Percentiles rank a stretch among this genome's conserved stretches.
Evolutionary conservation across 2,888 invertebrate species (phyloP).

Genomic region (Orthonevra nobilis): DNA sequence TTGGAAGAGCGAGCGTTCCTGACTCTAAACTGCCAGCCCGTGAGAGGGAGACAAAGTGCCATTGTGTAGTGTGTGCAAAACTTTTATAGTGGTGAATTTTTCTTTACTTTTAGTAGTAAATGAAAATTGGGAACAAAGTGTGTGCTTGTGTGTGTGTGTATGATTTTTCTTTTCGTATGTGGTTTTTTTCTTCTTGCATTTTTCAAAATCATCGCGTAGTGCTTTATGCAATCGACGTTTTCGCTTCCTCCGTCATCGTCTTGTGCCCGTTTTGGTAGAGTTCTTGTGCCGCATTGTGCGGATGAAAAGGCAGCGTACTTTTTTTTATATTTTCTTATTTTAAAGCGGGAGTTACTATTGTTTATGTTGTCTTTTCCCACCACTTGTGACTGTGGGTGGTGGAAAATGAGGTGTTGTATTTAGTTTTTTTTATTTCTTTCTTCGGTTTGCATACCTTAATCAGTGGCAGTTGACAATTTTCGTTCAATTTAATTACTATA

Average conservation of each 20-base stretch:
- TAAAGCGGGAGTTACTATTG: constrained; percentile 61
- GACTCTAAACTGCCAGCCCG: constrained; percentile 31
- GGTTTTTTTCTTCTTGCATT: constrained; percentile 19
- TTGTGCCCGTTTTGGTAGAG: not conserved
- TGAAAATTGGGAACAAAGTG: constrained; percentile 57
- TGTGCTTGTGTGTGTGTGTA: too few relatives aligned
- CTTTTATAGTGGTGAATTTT: constrained; percentile 55
- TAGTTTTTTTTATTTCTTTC: constrained; percentile 31
- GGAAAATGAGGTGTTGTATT: constrained; percentile 21
- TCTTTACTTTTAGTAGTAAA: constrained; percentile 51
- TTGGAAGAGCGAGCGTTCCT: constrained; percentile 52
- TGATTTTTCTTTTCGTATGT: constrained; percentile 6
- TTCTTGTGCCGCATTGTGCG: constrained; percentile 34
- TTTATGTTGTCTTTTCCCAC: constrained; percentile 53
- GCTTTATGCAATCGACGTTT: constrained; percentile 64
- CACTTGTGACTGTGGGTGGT: constrained; percentile 39
- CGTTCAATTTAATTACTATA: not conserved
- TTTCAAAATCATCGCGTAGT: constrained; percentile 37
- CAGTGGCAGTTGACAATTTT: constrained; percentile 26
- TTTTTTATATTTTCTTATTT: constrained; percentile 27
- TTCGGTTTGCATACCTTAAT: not conserved
- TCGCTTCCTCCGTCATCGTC: constrained; percentile 37
- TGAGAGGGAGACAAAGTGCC: constrained; percentile 13
- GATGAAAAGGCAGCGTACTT: constrained; percentile 34
- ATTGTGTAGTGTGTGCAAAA: constrained; percentile 18